Conservation (phyloP, 2,113 vertebrate genomes). For the Hyperopisus bebe region DNA sequence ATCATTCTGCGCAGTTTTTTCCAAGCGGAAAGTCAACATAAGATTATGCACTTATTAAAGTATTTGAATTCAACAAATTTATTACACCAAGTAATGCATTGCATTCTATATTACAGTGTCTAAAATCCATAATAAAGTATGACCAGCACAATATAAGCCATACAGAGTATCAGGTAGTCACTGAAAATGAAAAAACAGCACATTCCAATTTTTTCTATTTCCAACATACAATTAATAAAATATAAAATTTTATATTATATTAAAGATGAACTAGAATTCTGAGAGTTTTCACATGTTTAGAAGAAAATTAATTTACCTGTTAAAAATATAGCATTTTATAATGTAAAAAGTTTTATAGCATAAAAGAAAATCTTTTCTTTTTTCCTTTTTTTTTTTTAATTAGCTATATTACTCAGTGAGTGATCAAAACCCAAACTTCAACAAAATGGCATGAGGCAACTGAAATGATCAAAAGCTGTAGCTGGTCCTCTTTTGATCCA, state of each 20-base stretch:
- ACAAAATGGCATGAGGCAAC: not conserved
- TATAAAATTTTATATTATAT: too few species aligned
- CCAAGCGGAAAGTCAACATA: constrained; percentile 44
- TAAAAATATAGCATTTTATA: not conserved
- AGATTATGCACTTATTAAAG: constrained; percentile 55
- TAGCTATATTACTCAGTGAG: not conserved
- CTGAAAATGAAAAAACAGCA: constrained; percentile 22
- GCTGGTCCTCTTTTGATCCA: not conserved
- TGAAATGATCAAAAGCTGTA: not conserved
- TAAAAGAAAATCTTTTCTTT: not conserved
- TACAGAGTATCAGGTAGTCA: not conserved
- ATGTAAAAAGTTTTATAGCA: not conserved
- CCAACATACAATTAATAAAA: too few species aligned
- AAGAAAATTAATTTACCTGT: too few species aligned
- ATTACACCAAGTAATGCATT: constrained; percentile 8
- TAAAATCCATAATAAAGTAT: constrained; percentile 23
- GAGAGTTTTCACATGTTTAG: too few species aligned
- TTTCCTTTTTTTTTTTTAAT: not conserved
- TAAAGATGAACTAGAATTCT: too few species aligned
- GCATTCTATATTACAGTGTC: constrained; percentile 23
- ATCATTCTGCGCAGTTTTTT: constrained; percentile 43
- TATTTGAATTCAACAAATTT: constrained; percentile 40
- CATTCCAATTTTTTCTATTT: not conserved
- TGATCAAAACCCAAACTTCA: not conserved
- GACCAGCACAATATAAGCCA: constrained; percentile 2